Percentiles rank a stretch among this genome's conserved stretches.
These are phyloP conservation scores for Linepithema humile DNA, from an alignment of 1,140 invertebrate genomes.

Conservation along the genomic window DNA sequence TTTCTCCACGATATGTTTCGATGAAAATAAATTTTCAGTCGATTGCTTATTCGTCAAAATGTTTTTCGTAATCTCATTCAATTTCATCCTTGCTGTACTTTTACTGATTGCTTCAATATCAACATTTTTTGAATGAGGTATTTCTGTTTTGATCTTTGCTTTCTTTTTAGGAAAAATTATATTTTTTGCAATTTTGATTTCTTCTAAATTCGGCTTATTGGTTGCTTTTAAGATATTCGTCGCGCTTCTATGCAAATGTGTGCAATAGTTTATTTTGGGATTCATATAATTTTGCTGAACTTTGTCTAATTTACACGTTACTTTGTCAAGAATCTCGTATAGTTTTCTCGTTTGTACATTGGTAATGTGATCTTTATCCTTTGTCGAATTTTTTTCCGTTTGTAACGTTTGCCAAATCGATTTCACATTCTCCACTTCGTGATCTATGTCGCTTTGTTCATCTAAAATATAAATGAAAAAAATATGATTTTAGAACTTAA, in stretches of 20 bases:
- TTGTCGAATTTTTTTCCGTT: conserved; percentile 3
- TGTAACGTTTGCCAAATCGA: conserved; percentile 63
- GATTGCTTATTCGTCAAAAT: not conserved
- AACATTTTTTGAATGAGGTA: not conserved
- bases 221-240: not conserved
- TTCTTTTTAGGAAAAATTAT: conserved; percentile 47
- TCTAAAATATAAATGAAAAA: conserved; percentile 1
- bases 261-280: conserved; percentile 40
- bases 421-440: conserved; percentile 54
- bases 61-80: not conserved
- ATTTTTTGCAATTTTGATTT: not conserved
- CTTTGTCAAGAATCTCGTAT: conserved; percentile 58
- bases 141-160: not conserved
- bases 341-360: conserved; percentile 51
- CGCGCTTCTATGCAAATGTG: conserved; percentile 34
- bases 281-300: conserved; percentile 52
- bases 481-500: not conserved
- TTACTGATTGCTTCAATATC: conserved; percentile 28
- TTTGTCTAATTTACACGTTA: conserved; percentile 51
- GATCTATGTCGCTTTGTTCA: conserved; percentile 34
- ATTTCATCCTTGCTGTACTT: not conserved
- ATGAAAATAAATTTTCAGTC: not conserved
- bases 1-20: not conserved
- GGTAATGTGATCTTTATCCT: conserved; percentile 5
- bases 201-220: conserved; percentile 13